Base-by-base conservation (phyloP, 2,888 invertebrate species). In the Teleiodes luculella region DNA sequence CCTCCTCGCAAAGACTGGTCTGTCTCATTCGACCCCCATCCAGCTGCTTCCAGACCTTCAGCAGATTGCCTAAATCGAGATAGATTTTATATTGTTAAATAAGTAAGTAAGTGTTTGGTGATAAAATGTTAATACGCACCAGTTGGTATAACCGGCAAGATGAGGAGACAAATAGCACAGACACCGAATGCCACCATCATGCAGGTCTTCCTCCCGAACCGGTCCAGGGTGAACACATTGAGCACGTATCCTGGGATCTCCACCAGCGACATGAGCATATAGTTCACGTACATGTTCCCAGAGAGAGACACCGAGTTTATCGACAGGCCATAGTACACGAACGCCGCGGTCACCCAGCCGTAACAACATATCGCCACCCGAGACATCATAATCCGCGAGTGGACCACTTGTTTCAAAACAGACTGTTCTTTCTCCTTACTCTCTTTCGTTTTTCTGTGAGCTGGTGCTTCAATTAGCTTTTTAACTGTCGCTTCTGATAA, bases 271-370 rank as follows among this genome's bases (percentile, higher is more conserved):
- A 93, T 93, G 52, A 93, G 75, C 18, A 95, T 93, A 68, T 95
- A 96, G 79, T 95, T 96, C 11, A 94, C 76, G 73, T 95, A 95
- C 65, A 92, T 92, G 74, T 95, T 93, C 1, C 95, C 95, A 14
- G 92, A 92, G 47, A 96, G 80, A 0, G 93, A 91, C 2, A 95
- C 95, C 0, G 95, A 93, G 78, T 95, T 95, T 52, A 96, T 89
- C 0, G 95, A 95, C 36, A 96, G 80, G 0, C 96, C 96, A 68
- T 95, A 96, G 76, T 95, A 96, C 16, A 95, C 93, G 59, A 96
- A 93, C 0, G 94, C 93, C 65, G 94, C 93, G 0, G 95, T 93
- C 13, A 95, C 92, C 95, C 95, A 95, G 85, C 95, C 95, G 63
- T 94, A 91, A 10, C 93, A 93, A 60, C 95, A 94, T 50, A 93